Evolutionary conservation across 2,888 invertebrate genomes (phyloP), one percentile per base, ranked within the genome.

Genomic region (Boloria selene): DNA sequence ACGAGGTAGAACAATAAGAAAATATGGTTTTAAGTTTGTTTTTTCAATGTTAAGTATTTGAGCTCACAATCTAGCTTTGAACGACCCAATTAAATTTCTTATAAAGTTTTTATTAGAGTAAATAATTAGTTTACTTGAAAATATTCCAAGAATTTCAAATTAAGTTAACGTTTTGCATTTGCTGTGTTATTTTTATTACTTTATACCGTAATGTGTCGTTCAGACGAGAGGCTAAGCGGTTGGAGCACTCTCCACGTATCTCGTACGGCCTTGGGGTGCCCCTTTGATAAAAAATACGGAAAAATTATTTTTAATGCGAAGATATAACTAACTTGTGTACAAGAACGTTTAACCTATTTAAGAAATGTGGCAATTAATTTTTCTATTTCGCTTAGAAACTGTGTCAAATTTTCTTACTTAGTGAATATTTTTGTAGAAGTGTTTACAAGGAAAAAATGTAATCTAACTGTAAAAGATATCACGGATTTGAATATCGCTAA

Each of bases 281-380:
- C 68, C 64, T 68, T 68, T 68, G 62, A 68, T 65, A 65, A 65
- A 65, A 68, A 65, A 56, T 44, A 55, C 22, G 44, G 55, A 56
- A 56, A 50, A 38, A 26, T 52, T 58, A 59, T 64, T 52, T 64
- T 64, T 59, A 45, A 59, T 64, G 38, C 31, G 13, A 49, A 47
- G 51, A 59, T 45, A 50, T 38, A 56, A 45, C 56, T 56, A 56
- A 45, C 56, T 56, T 22, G 45, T 56, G 44, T 52, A 59, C 38
- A 58, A 66, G 66, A 64, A 17, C 61, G 14, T 66, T 69, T 69
- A 66, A 69, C 69, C 69, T 69, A 69, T 58, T 65, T 68, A 31
- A 45, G 42, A 5, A 45, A 26, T 18, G 6, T 4, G 17, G 18
- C 7, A 13, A 55, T 44, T 55, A 18, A 44, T 44, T 10, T 44